Base-by-base conservation (phyloP, 2,888 invertebrate genomes). In the Strigamia maritima region DNA sequence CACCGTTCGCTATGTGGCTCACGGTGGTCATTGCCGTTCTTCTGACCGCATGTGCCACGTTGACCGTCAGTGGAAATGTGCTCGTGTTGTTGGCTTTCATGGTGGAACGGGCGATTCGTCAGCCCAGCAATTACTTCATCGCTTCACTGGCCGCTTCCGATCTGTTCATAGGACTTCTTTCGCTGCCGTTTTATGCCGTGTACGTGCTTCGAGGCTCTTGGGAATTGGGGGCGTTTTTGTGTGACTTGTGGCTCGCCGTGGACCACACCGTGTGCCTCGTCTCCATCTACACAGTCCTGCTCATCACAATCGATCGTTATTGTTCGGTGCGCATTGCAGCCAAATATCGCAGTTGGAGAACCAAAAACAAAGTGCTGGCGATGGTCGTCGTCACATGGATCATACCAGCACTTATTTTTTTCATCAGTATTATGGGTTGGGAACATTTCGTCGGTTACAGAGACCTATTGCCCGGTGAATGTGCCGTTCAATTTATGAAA, bases 201-300 rank as follows among this genome's bases (percentile, higher is more conserved):
- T 98, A 99, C 88, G 94, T 98, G 79, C 89, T 99, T 82, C 93
- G 94, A 90, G 97, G 96, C 79, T 93, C 94, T 85, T 99, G 99
- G 99, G 94, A 97, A 85, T 90, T 99, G 81, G 98, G 99, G 16
- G 94, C 96, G 31, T 89, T 98, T 80, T 89, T 98, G 8, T 99
- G 98, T 86, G 98, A 99, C 87, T 90, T 99, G 79, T 99, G 99
- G 99, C 90, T 99, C 8, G 97, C 98, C 0, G 94, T 98, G 77
- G 99, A 99, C 88, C 99, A 99, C 88, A 98, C 98, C 24, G 98
- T 98, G 38, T 99, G 99, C 85, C 90, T 99, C 76, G 98, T 98
- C 35, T 99, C 98, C 10, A 98, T 99, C 86, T 99, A 99, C 87
- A 99, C 99, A 0, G 99, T 99, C 19, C 90, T 99, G 80, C 90